Evolutionary conservation across 2,888 invertebrate species (phyloP), one percentile per base, ranked within the genome.

Genomic region (Papilio gigon): DNA sequence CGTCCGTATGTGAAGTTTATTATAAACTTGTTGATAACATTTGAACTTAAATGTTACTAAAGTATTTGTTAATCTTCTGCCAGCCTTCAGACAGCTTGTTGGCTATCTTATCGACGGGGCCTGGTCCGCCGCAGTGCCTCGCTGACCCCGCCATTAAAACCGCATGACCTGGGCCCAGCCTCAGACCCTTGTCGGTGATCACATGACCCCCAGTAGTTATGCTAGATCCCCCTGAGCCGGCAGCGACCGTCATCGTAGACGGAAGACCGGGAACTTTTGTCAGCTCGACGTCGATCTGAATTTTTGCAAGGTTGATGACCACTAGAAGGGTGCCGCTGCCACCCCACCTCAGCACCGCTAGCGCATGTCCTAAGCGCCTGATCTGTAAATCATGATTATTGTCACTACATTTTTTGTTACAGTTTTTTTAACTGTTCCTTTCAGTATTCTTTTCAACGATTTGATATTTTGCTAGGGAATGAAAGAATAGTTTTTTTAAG

Each of bases 311-410:
- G 79, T 95, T 95, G 11, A 84, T 71, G 8, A 88, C 76, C 1
- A 86, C 81, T 9, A 90, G 74, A 12, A 93, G 83, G 4, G 88
- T 86, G 2, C 90, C 90, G 0, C 77, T 67, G 0, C 85, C 83
- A 6, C 91, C 92, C 92, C 92, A 91, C 68, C 90, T 78, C 4
- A 91, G 74, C 0, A 91, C 74, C 2, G 84, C 82, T 37, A 90
- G 67, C 0, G 87, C 87, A 5, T 83, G 87, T 67, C 93, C 93
- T 53, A 94, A 89, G 66, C 94, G 93, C 67, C 93, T 94, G 70
- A 94, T 93, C 86, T 93, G 80, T 68, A 84, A 84, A 65, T 53
- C 50, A 50, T 33, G n/a, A 27, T 20, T 27, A 25, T 56, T 25
- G 4, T 20, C 9, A 9, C 5, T 25, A 30, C 4, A 4, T 56